Evolutionary conservation across 2,888 invertebrate genomes (phyloP).

Genomic region (Megaustenia siamemsis): DNA sequence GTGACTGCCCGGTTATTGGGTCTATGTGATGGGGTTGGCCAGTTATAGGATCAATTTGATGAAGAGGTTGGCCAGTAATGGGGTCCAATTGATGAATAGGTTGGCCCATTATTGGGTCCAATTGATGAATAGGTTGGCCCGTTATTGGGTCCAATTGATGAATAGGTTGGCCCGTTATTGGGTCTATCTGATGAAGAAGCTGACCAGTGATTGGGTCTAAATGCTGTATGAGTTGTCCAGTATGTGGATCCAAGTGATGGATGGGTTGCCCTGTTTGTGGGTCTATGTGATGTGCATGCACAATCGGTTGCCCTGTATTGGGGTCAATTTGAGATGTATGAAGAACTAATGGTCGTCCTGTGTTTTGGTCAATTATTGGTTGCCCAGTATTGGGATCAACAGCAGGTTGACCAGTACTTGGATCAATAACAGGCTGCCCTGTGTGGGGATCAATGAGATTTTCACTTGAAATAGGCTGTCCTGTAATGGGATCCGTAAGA

Average conservation of each 20-base stretch:
- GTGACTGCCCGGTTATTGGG: constrained; percentile 18
- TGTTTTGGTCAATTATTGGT: constrained; percentile 41
- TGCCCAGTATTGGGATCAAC: constrained; percentile 47
- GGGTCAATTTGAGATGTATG: constrained; percentile 36
- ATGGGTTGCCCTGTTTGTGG: constrained; percentile 50
- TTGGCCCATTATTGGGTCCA: constrained; percentile 43
- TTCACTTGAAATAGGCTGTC: constrained; percentile 37
- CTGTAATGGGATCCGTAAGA: constrained; percentile 39
- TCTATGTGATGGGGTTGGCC: constrained; percentile 27
- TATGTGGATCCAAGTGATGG: constrained; percentile 30
- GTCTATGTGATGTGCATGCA: constrained; percentile 35
- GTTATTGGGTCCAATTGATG: constrained; percentile 46
- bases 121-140: constrained; percentile 41
- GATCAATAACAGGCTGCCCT: constrained; percentile 43
- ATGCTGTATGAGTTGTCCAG: constrained; percentile 39
- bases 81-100: constrained; percentile 41
- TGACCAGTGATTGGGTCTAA: constrained; percentile 44
- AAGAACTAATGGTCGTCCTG: constrained; percentile 37
- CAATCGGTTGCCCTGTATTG: constrained; percentile 36
- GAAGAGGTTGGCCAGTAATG: constrained; percentile 27
- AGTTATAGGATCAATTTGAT: constrained; percentile 27
- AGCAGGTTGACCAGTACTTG: constrained; percentile 32
- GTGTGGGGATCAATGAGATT: constrained; percentile 35
- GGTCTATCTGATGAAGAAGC: constrained; percentile 36
- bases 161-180: constrained; percentile 36